These are phyloP conservation scores for Coleophora flavipennella DNA, from an alignment of 2,888 invertebrate species.

Conservation along the genomic window DNA sequence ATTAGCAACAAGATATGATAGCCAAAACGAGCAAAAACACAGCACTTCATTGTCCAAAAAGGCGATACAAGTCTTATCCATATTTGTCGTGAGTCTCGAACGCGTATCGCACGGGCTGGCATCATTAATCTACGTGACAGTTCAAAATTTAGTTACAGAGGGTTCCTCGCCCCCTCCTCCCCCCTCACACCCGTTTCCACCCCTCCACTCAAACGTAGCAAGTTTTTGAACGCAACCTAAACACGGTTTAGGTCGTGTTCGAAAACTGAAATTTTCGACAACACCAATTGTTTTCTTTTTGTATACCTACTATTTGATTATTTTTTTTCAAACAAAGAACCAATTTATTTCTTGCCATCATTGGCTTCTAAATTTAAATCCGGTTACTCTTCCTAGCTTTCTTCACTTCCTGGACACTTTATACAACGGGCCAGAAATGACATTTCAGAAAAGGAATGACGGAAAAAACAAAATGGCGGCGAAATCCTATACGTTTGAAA, in stretches of 20 bases:
- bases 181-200: slow-evolving; percentile 22
- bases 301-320: background rate
- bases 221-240: slow-evolving; percentile 58
- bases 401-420: too few relatives aligned
- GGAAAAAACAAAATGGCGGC: too few relatives aligned
- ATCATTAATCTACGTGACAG: slow-evolving; percentile 75
- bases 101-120: slow-evolving; percentile 72
- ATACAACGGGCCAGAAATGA: too few relatives aligned
- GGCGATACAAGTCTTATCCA: slow-evolving; percentile 40
- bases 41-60: background rate
- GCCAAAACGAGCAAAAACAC: background rate
- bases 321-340: too few relatives aligned
- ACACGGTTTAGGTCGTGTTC: slow-evolving; percentile 21
- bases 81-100: slow-evolving; percentile 56
- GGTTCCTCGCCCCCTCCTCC: slow-evolving; percentile 38
- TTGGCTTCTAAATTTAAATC: too few relatives aligned
- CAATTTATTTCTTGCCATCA: too few relatives aligned
- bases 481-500: too few relatives aligned
- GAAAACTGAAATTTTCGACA: slow-evolving; percentile 7
- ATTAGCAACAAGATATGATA: background rate
- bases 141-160: slow-evolving; percentile 74
- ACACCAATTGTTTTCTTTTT: too few relatives aligned
- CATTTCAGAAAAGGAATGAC: too few relatives aligned
- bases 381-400: too few relatives aligned
- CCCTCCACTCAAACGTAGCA: slow-evolving; percentile 31